Percentiles rank a stretch among this genome's conserved stretches.
Evolutionary conservation across 2,113 vertebrate genomes (phyloP).

Genomic region (Solea solea): DNA sequence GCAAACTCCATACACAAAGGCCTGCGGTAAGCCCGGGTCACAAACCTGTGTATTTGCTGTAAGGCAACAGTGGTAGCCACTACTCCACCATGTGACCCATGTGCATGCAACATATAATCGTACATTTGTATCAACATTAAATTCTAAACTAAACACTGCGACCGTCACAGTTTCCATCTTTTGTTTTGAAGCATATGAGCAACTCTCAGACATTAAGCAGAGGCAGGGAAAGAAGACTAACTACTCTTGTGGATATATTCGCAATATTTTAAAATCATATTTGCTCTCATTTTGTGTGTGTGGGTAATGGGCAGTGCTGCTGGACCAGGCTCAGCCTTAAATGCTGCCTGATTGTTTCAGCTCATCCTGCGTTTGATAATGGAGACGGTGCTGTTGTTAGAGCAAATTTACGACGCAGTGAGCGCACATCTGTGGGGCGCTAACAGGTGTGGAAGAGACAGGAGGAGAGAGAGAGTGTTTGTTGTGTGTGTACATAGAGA

Average conservation of each 20-base stretch:
- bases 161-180: conserved; percentile 44
- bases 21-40: no score
- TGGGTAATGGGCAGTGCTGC: conserved; percentile 88
- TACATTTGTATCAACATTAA: no score
- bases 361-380: conserved; percentile 88
- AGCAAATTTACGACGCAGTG: conserved; percentile 31
- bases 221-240: conserved; percentile 51
- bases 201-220: conserved; percentile 58
- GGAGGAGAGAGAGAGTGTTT: conserved; percentile 47
- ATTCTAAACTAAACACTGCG: not conserved
- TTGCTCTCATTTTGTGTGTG: conserved; percentile 62
- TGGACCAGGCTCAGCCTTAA: conserved; percentile 85
- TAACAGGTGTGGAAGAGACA: conserved; percentile 92
- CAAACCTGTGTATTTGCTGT: no score
- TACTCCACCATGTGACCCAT: no score
- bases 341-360: conserved; percentile 92
- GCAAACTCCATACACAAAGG: no score
- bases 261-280: conserved; percentile 36
- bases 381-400: conserved; percentile 78
- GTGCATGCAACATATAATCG: no score
- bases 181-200: conserved; percentile 55
- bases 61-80: no score
- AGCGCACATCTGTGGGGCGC: conserved; percentile 84
- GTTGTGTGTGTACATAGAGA: conserved; percentile 32
- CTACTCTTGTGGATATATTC: conserved; percentile 44